phyloP scores from a whole-genome alignment of 1,140 invertebrate species.

The Pachypeltis micranthus region DNA sequence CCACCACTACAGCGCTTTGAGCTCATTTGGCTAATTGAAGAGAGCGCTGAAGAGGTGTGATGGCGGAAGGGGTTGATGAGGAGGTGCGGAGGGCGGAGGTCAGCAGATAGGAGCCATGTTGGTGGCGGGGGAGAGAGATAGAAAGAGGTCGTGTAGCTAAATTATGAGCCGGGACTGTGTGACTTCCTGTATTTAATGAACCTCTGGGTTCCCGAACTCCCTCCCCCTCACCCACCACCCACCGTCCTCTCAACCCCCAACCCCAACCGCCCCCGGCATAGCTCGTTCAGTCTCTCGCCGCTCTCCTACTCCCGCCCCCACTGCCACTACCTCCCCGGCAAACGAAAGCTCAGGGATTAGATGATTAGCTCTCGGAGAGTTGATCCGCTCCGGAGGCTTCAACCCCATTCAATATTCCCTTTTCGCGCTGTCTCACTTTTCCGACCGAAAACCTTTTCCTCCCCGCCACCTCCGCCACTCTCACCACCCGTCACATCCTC shows the following conservation, averaged over 20 bases:
- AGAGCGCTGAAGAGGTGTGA: too few species aligned
- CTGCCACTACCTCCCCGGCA: background rate
- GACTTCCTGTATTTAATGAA: constrained; percentile 9
- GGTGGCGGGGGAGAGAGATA: background rate
- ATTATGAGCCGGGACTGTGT: constrained; percentile 9
- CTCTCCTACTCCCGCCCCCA: too few species aligned
- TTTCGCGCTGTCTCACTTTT: constrained; percentile 8
- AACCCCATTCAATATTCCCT: constrained; percentile 9
- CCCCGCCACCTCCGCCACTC: background rate
- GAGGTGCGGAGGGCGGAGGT: background rate
- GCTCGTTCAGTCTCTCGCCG: too few species aligned
- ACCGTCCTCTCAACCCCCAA: too few species aligned
- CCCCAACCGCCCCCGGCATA: too few species aligned
- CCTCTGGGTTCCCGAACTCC: background rate
- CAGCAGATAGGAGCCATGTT: background rate
- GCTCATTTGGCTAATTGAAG: constrained; percentile 9
- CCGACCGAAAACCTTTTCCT: background rate
- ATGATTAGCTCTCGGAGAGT: constrained; percentile 9
- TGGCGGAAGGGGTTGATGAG: background rate
- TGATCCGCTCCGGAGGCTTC: constrained; percentile 6
- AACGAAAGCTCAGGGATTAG: constrained; percentile 6
- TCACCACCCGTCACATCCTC: background rate
- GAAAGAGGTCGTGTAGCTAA: background rate
- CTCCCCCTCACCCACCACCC: too few species aligned
- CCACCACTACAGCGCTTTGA: background rate